These are phyloP conservation scores for Argyrosomus japonicus DNA, from an alignment of 2,113 vertebrate species.

Conservation along the genomic window DNA sequence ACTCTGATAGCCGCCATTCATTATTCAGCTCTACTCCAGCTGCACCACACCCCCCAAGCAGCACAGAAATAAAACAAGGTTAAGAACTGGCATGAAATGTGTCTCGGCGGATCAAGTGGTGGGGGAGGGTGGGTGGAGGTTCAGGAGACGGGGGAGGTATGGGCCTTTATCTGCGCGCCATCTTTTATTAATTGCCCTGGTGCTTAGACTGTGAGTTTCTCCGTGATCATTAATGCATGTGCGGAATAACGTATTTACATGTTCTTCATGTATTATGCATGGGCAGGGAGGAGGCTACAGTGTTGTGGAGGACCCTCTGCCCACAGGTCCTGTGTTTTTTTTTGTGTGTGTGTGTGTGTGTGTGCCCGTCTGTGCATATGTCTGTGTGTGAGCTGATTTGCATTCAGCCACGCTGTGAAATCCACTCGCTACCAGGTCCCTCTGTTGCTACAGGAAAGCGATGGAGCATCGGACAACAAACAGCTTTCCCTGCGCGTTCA, in stretches of 20 bases:
- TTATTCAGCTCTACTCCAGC: constrained; percentile 74
- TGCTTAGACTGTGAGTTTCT: constrained; percentile 75
- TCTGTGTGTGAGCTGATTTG: constrained; percentile 61
- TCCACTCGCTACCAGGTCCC: constrained; percentile 21
- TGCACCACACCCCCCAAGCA: constrained; percentile 66
- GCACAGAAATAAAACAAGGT: constrained; percentile 78
- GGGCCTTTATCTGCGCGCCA: constrained; percentile 74
- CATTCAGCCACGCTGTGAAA: constrained; percentile 56
- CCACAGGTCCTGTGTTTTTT: constrained; percentile 72
- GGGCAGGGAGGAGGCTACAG: constrained; percentile 62
- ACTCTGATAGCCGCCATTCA: constrained; percentile 75
- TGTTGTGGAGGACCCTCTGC: constrained; percentile 72
- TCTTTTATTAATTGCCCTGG: constrained; percentile 85
- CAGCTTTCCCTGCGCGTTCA: constrained; percentile 21
- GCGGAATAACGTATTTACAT: constrained; percentile 84
- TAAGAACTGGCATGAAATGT: constrained; percentile 80
- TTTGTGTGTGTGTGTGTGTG: constrained; percentile 29
- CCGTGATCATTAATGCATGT: constrained; percentile 84
- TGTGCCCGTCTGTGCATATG: constrained; percentile 15
- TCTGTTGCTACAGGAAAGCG: constrained; percentile 34
- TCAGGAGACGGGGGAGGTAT: constrained; percentile 47
- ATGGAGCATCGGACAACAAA: constrained; percentile 55
- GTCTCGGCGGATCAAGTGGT: constrained; percentile 75
- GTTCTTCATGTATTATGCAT: constrained; percentile 83
- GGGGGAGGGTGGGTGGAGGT: constrained; percentile 48